Percentiles rank a stretch among this genome's conserved stretches.
Conservation (phyloP, 2,797 vertebrate species). For the Chiroxiphia lanceolata region DNA sequence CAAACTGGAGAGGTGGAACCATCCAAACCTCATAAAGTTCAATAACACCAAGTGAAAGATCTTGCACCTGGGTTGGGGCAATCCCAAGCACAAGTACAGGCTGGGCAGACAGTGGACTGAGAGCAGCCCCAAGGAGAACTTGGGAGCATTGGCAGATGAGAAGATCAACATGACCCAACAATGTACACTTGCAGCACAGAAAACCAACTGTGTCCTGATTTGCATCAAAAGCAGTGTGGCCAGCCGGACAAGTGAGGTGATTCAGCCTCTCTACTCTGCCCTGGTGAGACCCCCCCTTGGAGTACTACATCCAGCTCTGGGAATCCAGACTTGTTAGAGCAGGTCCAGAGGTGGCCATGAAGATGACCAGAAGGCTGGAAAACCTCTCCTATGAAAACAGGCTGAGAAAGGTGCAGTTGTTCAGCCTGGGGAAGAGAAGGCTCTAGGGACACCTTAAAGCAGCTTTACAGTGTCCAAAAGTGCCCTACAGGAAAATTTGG, state of each 20-base stretch:
- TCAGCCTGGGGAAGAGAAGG: background rate
- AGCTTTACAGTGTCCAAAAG: background rate
- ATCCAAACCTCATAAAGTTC: background rate
- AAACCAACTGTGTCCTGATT: background rate
- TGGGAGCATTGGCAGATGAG: rapidly evolving
- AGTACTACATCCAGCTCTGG: no score
- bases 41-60: background rate
- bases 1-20: background rate
- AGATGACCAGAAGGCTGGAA: background rate
- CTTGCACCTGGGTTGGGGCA: background rate
- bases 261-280: background rate
- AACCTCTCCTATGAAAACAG: background rate
- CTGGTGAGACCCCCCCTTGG: background rate
- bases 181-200: background rate
- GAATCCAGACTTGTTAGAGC: no score
- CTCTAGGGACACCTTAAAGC: background rate
- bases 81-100: background rate
- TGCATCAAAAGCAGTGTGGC: rapidly evolving
- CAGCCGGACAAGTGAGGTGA: background rate
- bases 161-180: background rate
- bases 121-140: background rate
- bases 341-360: background rate
- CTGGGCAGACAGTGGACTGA: background rate
- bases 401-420: no score
- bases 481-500: background rate